Evolutionary conservation across 2,888 invertebrate species (phyloP).

Genomic region (Zygogramma bicolorata): DNA sequence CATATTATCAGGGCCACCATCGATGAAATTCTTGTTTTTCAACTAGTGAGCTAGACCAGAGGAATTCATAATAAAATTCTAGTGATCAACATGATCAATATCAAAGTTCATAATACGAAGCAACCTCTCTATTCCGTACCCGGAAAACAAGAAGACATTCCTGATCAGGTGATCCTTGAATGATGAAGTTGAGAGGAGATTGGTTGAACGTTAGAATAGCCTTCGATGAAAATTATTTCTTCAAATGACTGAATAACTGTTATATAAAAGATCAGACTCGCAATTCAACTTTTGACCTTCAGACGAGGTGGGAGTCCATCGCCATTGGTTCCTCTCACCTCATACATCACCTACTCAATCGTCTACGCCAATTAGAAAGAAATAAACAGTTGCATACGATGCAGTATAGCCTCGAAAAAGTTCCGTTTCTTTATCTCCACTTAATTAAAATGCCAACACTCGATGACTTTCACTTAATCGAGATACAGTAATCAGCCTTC

Average conservation of each 20-base stretch:
- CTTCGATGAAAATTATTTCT: background rate
- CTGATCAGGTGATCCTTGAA: background rate
- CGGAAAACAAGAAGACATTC: background rate
- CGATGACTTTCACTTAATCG: conserved; percentile 20
- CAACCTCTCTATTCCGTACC: background rate
- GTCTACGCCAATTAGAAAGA: conserved; percentile 23
- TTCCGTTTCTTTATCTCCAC: conserved; percentile 22
- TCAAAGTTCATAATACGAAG: no score
- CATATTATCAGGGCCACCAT: no score
- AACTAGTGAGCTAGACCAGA: no score
- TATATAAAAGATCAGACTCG: conserved; percentile 3
- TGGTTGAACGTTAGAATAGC: background rate
- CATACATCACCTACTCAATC: conserved; percentile 9
- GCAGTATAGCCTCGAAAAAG: conserved; percentile 19
- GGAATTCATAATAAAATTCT: no score
- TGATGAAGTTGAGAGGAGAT: background rate
- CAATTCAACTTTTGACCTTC: background rate
- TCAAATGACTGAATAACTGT: conserved; percentile 1
- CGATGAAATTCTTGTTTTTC: no score
- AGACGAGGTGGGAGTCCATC: conserved; percentile 9
- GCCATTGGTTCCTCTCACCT: conserved; percentile 8
- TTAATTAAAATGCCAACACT: conserved; percentile 12
- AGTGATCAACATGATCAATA: no score
- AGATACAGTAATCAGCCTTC: conserved; percentile 18
- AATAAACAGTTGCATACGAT: conserved; percentile 15